A percentile compares a stretch with the other conserved stretches of the same genome.
Evolutionary conservation across 1,140 invertebrate genomes (phyloP).

Genomic region (Stratiolaelaps scimitus): DNA sequence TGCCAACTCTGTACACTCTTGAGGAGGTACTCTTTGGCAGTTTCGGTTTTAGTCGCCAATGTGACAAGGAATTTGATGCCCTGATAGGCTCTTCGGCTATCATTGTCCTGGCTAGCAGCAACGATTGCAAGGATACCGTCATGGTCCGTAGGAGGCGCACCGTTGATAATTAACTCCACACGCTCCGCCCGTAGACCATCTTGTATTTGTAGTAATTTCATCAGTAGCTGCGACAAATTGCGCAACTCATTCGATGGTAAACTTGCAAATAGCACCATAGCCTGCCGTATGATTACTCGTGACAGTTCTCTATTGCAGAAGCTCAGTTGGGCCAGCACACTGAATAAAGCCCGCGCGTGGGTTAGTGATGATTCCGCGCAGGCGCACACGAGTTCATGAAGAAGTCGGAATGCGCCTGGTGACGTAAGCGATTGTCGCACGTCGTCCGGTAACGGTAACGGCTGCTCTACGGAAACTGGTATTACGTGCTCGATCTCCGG

Average conservation of each 20-base stretch:
- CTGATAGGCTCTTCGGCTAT: constrained; percentile 45
- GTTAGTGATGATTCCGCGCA: constrained; percentile 39
- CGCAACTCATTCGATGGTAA: constrained; percentile 45
- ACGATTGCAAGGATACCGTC: constrained; percentile 41
- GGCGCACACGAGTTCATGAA: constrained; percentile 41
- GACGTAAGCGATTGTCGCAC: constrained; percentile 32
- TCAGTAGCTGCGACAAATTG: constrained; percentile 41
- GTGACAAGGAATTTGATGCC: constrained; percentile 46
- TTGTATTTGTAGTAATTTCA: constrained; percentile 43
- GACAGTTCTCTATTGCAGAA: constrained; percentile 43
- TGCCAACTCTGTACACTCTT: constrained; percentile 45
- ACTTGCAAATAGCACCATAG: constrained; percentile 40
- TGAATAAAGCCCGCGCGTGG: constrained; percentile 37
- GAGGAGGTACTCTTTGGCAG: constrained; percentile 43
- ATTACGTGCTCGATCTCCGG: constrained; percentile 30
- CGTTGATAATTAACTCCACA: constrained; percentile 43
- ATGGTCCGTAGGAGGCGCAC: constrained; percentile 38
- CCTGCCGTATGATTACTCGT: constrained; percentile 40
- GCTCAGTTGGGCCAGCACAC: constrained; percentile 42
- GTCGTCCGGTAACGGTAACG: constrained; percentile 33
- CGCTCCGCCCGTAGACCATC: constrained; percentile 41
- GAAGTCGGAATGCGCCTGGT: constrained; percentile 32
- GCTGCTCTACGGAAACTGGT: constrained; percentile 31
- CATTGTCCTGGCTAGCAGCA: constrained; percentile 40
- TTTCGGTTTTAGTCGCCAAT: constrained; percentile 40